Evolutionary conservation across 1,140 invertebrate species (phyloP), one percentile per base, ranked within the genome.

Genomic region (Galleria mellonella): DNA sequence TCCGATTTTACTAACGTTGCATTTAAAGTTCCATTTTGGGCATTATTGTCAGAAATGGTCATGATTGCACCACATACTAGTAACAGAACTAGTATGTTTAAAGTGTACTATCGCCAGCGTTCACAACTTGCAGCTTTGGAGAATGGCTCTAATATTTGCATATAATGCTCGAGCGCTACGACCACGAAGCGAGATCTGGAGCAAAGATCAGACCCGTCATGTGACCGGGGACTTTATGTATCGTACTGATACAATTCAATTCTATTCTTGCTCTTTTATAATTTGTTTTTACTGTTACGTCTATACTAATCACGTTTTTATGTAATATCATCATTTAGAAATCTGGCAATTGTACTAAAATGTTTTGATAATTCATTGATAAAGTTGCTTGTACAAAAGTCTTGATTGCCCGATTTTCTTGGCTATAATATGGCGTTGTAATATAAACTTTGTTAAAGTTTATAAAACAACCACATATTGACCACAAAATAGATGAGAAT

Each of bases 101-200:
- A 32, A 9, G 3, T 8, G 15, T 35, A 38, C 15, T 55, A 64
- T 56, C 68, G 67, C 69, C 60, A 32, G 39, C 52, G 53, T 64
- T 44, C 49, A 30, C 45, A 56, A 60, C 62, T 67, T 64, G 48
- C 12, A 36, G 41, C 56, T 44, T 55, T 31, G 28, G 55, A 54
- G 65, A 70, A 71, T 42, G 55, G 57, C 39, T 56, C 54, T 43
- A 61, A 36, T 63, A 77, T 77, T 77, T 71, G 66, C 73, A 77
- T 77, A 77, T 77, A 77, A 77, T 72, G 66, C 61, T 52, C 51
- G 61, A 67, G 58, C 58, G 61, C 62, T 30, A 64, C 65, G 59
- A 63, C 66, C 66, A 70, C 63, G 66, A 72, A 35, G 47, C 28
- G 12, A 72, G 73, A 77, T 77, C 63, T 77, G 51, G 73, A 74